A percentile compares a stretch with the other conserved stretches of the same genome.
phyloP scores from a whole-genome alignment of 2,797 vertebrate genomes.

The Anguilla megastoma region DNA sequence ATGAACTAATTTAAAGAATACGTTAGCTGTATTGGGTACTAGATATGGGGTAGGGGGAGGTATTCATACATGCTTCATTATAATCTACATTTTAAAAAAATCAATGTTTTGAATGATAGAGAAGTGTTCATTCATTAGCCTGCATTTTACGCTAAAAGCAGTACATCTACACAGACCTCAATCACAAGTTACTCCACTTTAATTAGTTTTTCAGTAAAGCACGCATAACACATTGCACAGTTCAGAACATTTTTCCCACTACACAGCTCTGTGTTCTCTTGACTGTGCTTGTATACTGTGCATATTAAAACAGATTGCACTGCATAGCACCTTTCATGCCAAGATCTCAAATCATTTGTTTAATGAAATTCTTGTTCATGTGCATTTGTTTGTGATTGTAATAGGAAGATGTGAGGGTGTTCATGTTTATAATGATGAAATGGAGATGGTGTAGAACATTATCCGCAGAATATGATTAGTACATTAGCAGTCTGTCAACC shows the following conservation, averaged over 20 bases:
- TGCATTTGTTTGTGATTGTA: not conserved
- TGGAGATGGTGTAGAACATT: not conserved
- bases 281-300: not conserved
- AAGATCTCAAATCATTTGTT: not conserved
- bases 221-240: not conserved
- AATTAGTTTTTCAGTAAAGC: not conserved
- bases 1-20: not conserved
- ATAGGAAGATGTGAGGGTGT: not conserved
- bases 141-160: not conserved
- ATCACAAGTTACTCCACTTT: not conserved
- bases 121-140: not conserved
- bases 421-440: not conserved
- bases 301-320: slow-evolving; percentile 1
- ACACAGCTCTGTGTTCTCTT: not conserved
- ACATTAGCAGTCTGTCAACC: not conserved
- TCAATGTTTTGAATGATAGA: not conserved
- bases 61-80: not conserved
- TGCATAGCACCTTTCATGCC: not conserved
- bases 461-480: not conserved
- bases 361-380: not conserved
- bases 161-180: not conserved
- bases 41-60: not conserved
- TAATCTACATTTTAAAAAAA: not conserved
- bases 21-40: not conserved
- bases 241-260: not conserved